A percentile compares a stretch with the other conserved stretches of the same genome.
These are phyloP conservation scores for Semnornis frantzii DNA, from an alignment of 2,113 vertebrate genomes.

Conservation along the genomic window DNA sequence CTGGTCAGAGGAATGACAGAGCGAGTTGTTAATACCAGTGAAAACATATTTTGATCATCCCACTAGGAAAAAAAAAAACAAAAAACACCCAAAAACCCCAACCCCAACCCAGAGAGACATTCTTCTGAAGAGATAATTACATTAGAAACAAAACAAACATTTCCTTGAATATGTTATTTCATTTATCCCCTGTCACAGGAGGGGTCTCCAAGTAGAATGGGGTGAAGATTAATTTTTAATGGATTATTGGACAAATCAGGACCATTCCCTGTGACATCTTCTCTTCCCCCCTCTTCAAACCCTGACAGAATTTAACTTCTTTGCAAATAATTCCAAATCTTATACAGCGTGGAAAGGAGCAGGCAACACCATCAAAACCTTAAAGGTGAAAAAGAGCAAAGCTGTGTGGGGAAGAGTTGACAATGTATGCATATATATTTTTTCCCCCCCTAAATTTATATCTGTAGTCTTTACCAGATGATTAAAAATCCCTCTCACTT, in stretches of 20 bases:
- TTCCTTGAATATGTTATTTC: slow-evolving; percentile 38
- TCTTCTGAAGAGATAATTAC: slow-evolving; percentile 55
- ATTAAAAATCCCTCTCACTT: slow-evolving; percentile 77
- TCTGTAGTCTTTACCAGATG: slow-evolving; percentile 54
- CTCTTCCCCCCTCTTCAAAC: no score
- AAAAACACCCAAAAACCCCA: neutral
- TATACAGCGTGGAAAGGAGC: neutral
- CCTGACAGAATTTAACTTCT: neutral
- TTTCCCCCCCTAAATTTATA: neutral
- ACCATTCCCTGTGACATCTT: rapidly evolving
- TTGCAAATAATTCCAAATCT: neutral
- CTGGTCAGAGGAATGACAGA: slow-evolving; percentile 8
- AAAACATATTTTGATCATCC: slow-evolving; percentile 48
- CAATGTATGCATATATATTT: neutral
- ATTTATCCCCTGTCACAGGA: neutral
- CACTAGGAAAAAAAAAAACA: neutral
- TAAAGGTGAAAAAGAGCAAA: slow-evolving; percentile 60
- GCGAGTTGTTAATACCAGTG: slow-evolving; percentile 11
- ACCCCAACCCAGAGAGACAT: neutral
- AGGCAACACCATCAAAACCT: slow-evolving; percentile 4
- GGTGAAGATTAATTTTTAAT: neutral
- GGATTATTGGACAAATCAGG: neutral
- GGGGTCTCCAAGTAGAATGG: neutral
- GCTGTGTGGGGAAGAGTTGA: neutral
- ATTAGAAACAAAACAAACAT: slow-evolving; percentile 48